These are phyloP conservation scores for Phyllotis vaccarum DNA, from an alignment of 2,797 vertebrate species.

Conservation along the genomic window DNA sequence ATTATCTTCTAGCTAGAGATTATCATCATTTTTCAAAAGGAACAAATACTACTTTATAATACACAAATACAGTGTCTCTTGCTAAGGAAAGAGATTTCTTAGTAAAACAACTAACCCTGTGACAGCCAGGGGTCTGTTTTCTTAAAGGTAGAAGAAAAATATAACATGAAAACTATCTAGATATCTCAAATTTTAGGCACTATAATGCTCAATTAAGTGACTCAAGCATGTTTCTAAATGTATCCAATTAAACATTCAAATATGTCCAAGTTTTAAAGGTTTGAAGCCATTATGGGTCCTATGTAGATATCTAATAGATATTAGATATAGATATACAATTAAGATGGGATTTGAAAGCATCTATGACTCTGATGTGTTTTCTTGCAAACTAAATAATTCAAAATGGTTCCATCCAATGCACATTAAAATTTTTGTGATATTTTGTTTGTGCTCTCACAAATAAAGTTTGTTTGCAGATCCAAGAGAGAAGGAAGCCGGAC, in stretches of 20 bases:
- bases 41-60: constrained; percentile 63
- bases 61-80: constrained; percentile 67
- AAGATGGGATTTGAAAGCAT: neutral
- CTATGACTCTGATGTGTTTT: neutral
- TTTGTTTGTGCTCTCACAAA: too few relatives aligned
- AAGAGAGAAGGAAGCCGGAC: too few relatives aligned
- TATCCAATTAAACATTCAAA: constrained; percentile 18
- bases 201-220: constrained; percentile 20
- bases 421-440: neutral
- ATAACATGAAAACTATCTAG: neutral
- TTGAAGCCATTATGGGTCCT: constrained; percentile 25
- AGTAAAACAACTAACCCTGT: constrained; percentile 56
- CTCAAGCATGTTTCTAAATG: neutral
- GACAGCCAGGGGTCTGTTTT: constrained; percentile 32
- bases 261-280: neutral
- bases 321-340: neutral
- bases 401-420: neutral
- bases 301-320: neutral
- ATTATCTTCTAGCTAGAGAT: constrained; percentile 72
- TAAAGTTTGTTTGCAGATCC: too few relatives aligned
- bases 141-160: constrained; percentile 56
- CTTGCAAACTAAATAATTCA: constrained; percentile 35
- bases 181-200: neutral
- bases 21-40: constrained; percentile 72
- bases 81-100: constrained; percentile 71